Percentiles rank a stretch among this genome's conserved stretches.
Evolutionary conservation across 2,888 invertebrate species (phyloP).

Genomic region (Kuschelorhynchus macadamiae): DNA sequence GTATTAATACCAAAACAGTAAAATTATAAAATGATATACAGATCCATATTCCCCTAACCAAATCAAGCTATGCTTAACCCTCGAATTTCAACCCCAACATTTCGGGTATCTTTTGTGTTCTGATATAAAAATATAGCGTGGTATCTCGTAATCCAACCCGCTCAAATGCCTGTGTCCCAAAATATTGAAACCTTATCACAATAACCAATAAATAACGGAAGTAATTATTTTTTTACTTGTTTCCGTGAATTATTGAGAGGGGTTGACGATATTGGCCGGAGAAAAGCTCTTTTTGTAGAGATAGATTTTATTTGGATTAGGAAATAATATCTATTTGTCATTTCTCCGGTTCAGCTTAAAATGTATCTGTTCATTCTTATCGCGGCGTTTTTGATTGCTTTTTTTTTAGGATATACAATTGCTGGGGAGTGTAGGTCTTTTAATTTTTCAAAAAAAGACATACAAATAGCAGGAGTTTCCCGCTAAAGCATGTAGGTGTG

Average conservation of each 20-base stretch:
- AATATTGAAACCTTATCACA: slow-evolving; percentile 57
- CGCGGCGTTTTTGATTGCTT: slow-evolving; percentile 26
- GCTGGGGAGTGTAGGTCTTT: not conserved
- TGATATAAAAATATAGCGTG: slow-evolving; percentile 29
- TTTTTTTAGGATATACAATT: slow-evolving; percentile 18
- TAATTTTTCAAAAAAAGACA: not conserved
- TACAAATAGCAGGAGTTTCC: too few relatives aligned
- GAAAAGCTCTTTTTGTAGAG: slow-evolving; percentile 43
- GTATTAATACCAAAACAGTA: too few relatives aligned
- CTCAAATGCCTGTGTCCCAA: slow-evolving; percentile 33
- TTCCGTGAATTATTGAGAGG: slow-evolving; percentile 52
- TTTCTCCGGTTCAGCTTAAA: slow-evolving; percentile 32
- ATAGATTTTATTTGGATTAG: slow-evolving; percentile 50
- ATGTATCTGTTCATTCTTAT: slow-evolving; percentile 40
- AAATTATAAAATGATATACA: too few relatives aligned
- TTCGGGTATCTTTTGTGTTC: slow-evolving; percentile 20
- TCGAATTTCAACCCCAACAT: not conserved
- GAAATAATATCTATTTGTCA: slow-evolving; percentile 49
- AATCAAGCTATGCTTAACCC: too few relatives aligned
- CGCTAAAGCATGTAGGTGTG: too few relatives aligned
- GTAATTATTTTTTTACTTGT: slow-evolving; percentile 58
- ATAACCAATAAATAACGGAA: slow-evolving; percentile 57
- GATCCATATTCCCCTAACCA: too few relatives aligned
- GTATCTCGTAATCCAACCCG: slow-evolving; percentile 32
- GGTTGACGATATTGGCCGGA: slow-evolving; percentile 45